Evolutionary conservation across 2,113 vertebrate species (phyloP).

Genomic region (Hyperopisus bebe): DNA sequence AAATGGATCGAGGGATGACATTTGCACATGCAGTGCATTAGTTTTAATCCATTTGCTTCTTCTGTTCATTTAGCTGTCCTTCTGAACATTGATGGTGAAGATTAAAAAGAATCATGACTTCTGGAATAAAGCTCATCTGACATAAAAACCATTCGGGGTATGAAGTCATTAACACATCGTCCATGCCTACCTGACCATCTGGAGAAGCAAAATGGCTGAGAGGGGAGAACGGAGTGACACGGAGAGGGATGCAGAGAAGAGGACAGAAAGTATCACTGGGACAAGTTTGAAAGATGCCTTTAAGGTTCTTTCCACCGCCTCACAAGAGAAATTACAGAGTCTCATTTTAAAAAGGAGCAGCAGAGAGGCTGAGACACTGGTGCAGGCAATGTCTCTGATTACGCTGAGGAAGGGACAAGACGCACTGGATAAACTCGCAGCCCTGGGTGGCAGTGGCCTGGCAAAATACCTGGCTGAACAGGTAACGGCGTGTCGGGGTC

Average conservation of each 20-base stretch:
- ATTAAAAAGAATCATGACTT: background rate
- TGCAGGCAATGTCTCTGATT: slow-evolving; percentile 67
- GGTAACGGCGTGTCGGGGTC: slow-evolving; percentile 30
- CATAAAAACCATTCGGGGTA: background rate
- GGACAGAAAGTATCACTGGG: background rate
- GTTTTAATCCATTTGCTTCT: background rate
- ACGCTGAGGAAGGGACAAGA: slow-evolving; percentile 46
- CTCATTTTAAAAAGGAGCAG: slow-evolving; percentile 57
- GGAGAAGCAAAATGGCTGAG: background rate
- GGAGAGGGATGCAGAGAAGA: background rate
- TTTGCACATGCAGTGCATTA: background rate
- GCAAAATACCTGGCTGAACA: slow-evolving; percentile 52
- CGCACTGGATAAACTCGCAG: slow-evolving; percentile 55
- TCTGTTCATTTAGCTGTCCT: background rate
- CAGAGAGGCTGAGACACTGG: slow-evolving; percentile 43
- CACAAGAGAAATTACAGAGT: slow-evolving; percentile 50
- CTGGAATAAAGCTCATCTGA: background rate
- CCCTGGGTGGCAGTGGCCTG: slow-evolving; percentile 31
- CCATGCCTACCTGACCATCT: background rate
- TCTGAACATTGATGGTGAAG: background rate
- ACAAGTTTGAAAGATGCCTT: slow-evolving; percentile 55
- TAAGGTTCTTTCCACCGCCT: slow-evolving; percentile 39
- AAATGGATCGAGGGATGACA: background rate
- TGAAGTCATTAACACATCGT: background rate
- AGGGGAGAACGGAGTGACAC: background rate